Percentiles rank a stretch among this genome's conserved stretches.
These are phyloP conservation scores for Brachionus koreanus DNA, from an alignment of 1,140 invertebrate genomes.

Conservation along the genomic window DNA sequence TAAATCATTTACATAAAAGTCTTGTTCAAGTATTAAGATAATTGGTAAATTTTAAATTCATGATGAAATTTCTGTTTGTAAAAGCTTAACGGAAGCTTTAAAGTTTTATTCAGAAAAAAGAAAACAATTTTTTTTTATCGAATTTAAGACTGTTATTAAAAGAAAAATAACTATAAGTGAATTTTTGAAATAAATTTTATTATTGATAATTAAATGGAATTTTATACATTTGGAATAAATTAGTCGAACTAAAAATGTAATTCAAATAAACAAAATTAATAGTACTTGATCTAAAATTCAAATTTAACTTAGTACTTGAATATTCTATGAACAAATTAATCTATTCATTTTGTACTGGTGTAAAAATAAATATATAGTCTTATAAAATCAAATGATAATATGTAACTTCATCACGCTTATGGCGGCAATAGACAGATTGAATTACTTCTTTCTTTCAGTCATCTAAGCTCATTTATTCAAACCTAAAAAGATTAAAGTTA, in stretches of 20 bases:
- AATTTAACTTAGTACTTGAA: not conserved
- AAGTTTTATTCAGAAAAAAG: not conserved
- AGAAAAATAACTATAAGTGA: no score
- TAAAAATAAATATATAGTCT: no score
- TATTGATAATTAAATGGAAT: no score
- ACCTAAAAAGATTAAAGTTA: not conserved
- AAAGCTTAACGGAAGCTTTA: not conserved
- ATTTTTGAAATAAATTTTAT: no score
- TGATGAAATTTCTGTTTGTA: not conserved
- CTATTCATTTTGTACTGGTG: not conserved
- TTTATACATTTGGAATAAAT: not conserved
- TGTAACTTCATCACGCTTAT: not conserved
- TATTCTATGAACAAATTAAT: not conserved
- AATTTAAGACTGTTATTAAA: not conserved
- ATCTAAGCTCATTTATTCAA: not conserved
- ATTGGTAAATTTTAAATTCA: not conserved
- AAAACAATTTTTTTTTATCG: not conserved
- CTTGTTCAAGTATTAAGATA: not conserved
- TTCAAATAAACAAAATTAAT: not conserved
- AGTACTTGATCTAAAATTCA: not conserved
- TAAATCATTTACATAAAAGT: not conserved
- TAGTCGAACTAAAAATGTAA: not conserved
- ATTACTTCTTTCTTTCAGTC: not conserved
- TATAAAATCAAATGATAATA: no score
- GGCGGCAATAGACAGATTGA: not conserved